Evolutionary conservation across 2,113 vertebrate species (phyloP).

Genomic region (Recurvirostra avosetta): DNA sequence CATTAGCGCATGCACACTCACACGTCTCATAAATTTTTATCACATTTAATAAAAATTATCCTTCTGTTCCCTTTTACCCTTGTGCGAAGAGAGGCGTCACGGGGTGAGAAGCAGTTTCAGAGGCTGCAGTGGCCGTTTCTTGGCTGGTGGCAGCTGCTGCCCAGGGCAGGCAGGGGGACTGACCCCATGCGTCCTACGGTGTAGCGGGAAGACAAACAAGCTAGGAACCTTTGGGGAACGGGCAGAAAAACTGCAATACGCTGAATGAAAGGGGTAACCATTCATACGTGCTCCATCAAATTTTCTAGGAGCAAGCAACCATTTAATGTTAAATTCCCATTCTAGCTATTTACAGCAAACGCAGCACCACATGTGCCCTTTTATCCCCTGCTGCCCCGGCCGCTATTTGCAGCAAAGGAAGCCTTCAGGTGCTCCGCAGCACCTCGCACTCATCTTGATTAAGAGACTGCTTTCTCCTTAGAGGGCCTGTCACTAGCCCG

Average conservation of each 20-base stretch:
- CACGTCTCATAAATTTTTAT: rapidly evolving
- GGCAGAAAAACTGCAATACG: neutral
- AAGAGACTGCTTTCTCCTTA: neutral
- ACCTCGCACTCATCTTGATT: neutral
- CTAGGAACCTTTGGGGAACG: neutral
- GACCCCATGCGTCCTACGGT: rapidly evolving
- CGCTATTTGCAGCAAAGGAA: conserved; percentile 2
- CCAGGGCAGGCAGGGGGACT: neutral
- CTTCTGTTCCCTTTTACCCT: neutral
- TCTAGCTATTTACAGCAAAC: neutral
- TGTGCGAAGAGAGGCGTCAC: rapidly evolving
- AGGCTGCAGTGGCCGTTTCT: rapidly evolving
- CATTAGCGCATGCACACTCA: neutral
- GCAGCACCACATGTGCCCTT: neutral
- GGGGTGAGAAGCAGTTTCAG: neutral
- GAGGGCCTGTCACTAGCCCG: neutral
- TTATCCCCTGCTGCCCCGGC: neutral
- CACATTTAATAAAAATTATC: neutral
- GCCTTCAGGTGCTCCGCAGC: neutral
- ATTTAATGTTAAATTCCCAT: neutral
- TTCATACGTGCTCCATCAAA: rapidly evolving
- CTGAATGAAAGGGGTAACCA: neutral
- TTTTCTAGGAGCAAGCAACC: neutral
- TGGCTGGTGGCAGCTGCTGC: rapidly evolving
- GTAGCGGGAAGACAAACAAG: neutral